Percentiles rank a stretch among this genome's conserved stretches.
phyloP scores from a whole-genome alignment of 2,113 vertebrate species.

The Sminthopsis crassicaudata region DNA sequence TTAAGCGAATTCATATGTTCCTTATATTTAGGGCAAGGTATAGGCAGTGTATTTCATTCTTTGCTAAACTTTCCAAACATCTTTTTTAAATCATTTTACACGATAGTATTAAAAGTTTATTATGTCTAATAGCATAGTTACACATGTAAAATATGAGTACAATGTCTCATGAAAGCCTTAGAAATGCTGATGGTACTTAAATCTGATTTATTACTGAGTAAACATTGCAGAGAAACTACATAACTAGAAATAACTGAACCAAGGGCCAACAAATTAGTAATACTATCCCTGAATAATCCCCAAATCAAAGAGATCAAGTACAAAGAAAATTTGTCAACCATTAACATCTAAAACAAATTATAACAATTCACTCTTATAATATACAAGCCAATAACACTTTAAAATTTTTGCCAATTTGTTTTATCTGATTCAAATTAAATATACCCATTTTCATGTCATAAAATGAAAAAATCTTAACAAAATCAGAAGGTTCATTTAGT shows the following conservation, averaged over 20 bases:
- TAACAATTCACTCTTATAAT: background rate
- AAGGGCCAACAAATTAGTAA: background rate
- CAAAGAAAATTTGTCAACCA: background rate
- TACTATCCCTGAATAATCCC: background rate
- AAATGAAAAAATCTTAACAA: background rate
- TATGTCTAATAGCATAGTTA: background rate
- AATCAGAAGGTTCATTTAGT: background rate
- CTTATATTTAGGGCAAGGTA: background rate
- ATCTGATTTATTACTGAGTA: background rate
- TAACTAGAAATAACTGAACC: background rate
- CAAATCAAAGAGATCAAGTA: background rate
- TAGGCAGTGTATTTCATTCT: background rate
- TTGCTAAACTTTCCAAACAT: background rate
- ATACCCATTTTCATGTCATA: background rate
- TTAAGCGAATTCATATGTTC: background rate
- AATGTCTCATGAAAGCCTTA: background rate
- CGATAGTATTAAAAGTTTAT: background rate
- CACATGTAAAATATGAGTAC: background rate
- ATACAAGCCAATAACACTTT: background rate
- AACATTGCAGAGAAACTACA: background rate
- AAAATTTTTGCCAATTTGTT: background rate
- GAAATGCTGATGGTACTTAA: background rate
- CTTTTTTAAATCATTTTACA: constrained; percentile 3
- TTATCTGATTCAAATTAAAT: background rate
- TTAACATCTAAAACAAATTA: background rate